phyloP scores from a whole-genome alignment of 1,140 invertebrate genomes.

The Hypsibius dujardini region DNA sequence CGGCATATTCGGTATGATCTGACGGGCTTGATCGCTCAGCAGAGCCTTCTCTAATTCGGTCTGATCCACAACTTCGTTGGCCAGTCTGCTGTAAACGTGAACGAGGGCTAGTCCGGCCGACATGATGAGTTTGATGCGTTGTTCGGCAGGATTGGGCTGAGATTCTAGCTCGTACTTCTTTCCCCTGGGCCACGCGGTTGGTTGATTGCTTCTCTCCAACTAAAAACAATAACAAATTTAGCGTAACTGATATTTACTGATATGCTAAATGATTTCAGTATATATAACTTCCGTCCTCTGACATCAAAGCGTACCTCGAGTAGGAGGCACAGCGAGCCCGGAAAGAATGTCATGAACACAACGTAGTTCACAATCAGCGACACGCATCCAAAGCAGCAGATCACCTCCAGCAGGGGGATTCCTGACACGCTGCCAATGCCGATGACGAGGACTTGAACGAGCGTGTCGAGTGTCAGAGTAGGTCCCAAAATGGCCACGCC shows the following conservation, averaged over 20 bases:
- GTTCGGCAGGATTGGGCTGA: slow-evolving; percentile 81
- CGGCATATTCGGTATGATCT: slow-evolving; percentile 25
- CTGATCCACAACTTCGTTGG: not conserved
- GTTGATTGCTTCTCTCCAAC: not conserved
- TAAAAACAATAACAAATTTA: not conserved
- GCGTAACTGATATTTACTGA: slow-evolving; percentile 28
- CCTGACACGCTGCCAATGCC: slow-evolving; percentile 77
- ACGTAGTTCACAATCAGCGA: slow-evolving; percentile 82
- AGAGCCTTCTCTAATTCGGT: not conserved
- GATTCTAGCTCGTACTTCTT: slow-evolving; percentile 36
- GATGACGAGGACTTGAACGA: slow-evolving; percentile 74
- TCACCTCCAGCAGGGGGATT: slow-evolving; percentile 53
- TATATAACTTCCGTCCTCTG: no score
- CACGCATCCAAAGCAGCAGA: slow-evolving; percentile 76
- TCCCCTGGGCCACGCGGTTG: not conserved
- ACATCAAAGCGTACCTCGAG: slow-evolving; percentile 46
- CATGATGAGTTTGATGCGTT: slow-evolving; percentile 63
- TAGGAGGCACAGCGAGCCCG: slow-evolving; percentile 72
- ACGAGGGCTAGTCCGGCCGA: slow-evolving; percentile 73
- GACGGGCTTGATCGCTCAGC: slow-evolving; percentile 2
- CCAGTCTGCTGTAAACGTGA: slow-evolving; percentile 44
- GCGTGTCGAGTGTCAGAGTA: slow-evolving; percentile 68
- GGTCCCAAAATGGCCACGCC: slow-evolving; percentile 55
- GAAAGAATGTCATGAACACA: slow-evolving; percentile 89
- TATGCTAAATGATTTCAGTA: slow-evolving; percentile 19